phyloP scores from a whole-genome alignment of 2,113 vertebrate genomes.

The Asarcornis scutulata region DNA sequence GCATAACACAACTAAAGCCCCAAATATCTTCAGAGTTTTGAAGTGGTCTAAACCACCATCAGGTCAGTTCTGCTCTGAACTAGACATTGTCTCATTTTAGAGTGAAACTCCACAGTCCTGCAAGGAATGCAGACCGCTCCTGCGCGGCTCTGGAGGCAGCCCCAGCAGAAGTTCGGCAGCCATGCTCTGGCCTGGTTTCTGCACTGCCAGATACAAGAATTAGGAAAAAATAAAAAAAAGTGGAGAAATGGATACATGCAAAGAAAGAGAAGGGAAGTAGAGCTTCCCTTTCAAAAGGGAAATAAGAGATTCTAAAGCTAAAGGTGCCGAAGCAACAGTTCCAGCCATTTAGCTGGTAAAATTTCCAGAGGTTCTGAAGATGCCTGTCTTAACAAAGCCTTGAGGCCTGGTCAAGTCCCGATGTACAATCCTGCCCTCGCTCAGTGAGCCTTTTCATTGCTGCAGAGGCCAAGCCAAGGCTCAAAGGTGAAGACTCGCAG shows the following conservation, averaged over 20 bases:
- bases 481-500: neutral
- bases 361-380: neutral
- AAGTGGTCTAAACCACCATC: neutral
- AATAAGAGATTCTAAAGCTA: neutral
- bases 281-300: neutral
- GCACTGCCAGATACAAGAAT: neutral
- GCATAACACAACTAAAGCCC: neutral
- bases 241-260: neutral
- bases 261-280: neutral
- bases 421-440: accelerated
- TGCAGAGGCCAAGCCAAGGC: neutral
- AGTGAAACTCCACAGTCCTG: conserved; percentile 2
- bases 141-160: neutral
- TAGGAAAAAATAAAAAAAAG: neutral
- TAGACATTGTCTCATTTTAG: neutral
- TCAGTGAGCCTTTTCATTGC: too few relatives aligned
- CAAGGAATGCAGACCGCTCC: neutral
- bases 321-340: neutral
- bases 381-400: neutral
- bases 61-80: neutral
- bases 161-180: neutral
- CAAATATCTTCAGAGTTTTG: neutral
- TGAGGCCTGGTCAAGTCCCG: neutral
- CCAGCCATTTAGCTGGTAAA: neutral
- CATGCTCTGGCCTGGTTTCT: neutral